Conservation (phyloP, 30 jellyfish, hydroid and myxozoan genomes). For the Cassiopea xamachana region DNA sequence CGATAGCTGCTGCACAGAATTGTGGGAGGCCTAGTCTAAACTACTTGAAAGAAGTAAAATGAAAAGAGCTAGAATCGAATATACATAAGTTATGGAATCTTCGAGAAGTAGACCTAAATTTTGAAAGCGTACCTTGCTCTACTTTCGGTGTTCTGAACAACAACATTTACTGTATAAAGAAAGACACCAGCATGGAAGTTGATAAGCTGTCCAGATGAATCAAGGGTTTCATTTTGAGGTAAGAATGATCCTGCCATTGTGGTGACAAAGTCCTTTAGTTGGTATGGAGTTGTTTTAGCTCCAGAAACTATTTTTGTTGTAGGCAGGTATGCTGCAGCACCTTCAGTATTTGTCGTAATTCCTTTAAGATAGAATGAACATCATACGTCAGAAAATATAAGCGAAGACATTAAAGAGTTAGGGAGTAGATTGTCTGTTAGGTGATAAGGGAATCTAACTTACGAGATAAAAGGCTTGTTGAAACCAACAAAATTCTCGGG, state of each 20-base stretch:
- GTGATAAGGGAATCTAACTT: too few relatives aligned
- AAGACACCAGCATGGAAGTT: conserved; percentile 87
- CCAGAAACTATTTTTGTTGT: conserved; percentile 28
- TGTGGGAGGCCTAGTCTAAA: too few relatives aligned
- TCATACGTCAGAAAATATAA: background rate
- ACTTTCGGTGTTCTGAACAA: conserved; percentile 58
- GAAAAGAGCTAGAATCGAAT: background rate
- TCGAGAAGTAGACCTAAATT: background rate
- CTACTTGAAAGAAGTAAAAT: background rate
- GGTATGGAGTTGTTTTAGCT: conserved; percentile 45
- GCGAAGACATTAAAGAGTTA: background rate
- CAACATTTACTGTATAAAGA: conserved; percentile 56
- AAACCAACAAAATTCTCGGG: too few relatives aligned
- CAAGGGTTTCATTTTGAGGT: conserved; percentile 73
- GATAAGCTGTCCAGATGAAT: conserved; percentile 54
- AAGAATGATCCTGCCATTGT: conserved; percentile 62
- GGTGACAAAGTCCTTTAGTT: conserved; percentile 32
- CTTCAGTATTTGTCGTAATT: conserved; percentile 67
- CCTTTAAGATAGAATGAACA: conserved; percentile 7
- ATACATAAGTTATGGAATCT: background rate
- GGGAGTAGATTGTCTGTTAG: too few relatives aligned
- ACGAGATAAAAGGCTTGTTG: too few relatives aligned
- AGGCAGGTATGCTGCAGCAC: conserved; percentile 57
- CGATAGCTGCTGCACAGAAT: too few relatives aligned
- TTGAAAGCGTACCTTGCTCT: conserved; percentile 32